Conservation (phyloP, 2,888 invertebrate genomes). For the Drosophila subquinaria region DNA sequence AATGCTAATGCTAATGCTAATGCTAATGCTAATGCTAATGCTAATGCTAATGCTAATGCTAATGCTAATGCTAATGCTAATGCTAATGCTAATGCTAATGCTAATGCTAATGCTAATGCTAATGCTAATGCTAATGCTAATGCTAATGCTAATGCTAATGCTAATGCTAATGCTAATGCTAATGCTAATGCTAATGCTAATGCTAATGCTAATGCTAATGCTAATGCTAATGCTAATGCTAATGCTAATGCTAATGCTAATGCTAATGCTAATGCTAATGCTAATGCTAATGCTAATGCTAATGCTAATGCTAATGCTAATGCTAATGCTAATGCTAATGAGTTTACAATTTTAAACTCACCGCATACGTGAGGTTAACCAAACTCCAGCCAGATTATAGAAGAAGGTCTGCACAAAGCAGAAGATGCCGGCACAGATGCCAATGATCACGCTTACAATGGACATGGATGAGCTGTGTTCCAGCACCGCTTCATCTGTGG, state of each 20-base stretch:
- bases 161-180: not conserved
- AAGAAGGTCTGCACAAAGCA: slow-evolving; percentile 90
- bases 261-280: not conserved
- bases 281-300: not conserved
- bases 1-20: too few species aligned
- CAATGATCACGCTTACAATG: slow-evolving; percentile 88
- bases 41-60: too few species aligned
- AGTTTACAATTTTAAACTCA: slow-evolving; percentile 28
- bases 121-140: not conserved
- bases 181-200: not conserved
- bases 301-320: slow-evolving; percentile 6
- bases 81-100: slow-evolving; percentile 5
- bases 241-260: not conserved
- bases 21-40: too few species aligned
- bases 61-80: too few species aligned
- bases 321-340: slow-evolving; percentile 3
- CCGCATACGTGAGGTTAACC: slow-evolving; percentile 88
- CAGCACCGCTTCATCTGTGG: slow-evolving; percentile 87
- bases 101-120: slow-evolving; percentile 4
- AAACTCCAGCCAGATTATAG: slow-evolving; percentile 91
- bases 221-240: not conserved
- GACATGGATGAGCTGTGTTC: slow-evolving; percentile 87
- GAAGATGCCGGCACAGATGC: slow-evolving; percentile 88
- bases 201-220: not conserved
- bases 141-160: not conserved